These are phyloP conservation scores for Agrilus planipennis DNA, from an alignment of 1,140 invertebrate species.

Conservation along the genomic window DNA sequence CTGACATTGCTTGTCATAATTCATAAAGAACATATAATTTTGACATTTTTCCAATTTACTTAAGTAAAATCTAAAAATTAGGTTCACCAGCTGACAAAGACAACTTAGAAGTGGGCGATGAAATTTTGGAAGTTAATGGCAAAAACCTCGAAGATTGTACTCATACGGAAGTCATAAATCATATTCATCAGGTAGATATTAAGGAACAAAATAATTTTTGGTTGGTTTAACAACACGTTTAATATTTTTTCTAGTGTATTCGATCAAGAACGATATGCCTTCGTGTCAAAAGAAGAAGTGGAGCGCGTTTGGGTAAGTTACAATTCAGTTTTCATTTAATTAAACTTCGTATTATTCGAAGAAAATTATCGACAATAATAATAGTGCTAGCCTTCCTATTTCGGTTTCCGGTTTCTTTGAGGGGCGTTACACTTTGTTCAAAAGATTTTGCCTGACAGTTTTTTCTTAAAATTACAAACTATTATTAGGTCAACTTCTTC, in stretches of 20 bases:
- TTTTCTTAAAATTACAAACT: too few relatives aligned
- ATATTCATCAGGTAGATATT: constrained; percentile 77
- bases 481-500: too few relatives aligned
- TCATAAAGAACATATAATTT: too few relatives aligned
- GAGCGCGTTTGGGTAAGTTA: constrained; percentile 74
- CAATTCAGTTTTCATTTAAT: constrained; percentile 1
- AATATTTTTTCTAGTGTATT: constrained; percentile 73
- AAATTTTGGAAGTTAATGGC: constrained; percentile 93
- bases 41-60: constrained; percentile 1
- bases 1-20: too few relatives aligned
- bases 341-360: too few relatives aligned
- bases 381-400: too few relatives aligned
- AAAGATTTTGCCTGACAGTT: too few relatives aligned
- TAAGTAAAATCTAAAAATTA: constrained; percentile 35
- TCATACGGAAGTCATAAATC: constrained; percentile 78
- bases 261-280: constrained; percentile 87
- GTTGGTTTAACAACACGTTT: too few relatives aligned
- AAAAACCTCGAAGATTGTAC: constrained; percentile 77
- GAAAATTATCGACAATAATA: too few relatives aligned
- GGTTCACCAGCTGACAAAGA: constrained; percentile 89
- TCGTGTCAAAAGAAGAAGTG: constrained; percentile 75
- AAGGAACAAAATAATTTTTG: not conserved
- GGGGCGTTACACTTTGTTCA: too few relatives aligned
- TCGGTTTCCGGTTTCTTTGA: too few relatives aligned
- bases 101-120: constrained; percentile 84